These are phyloP conservation scores for Acrocephalus arundinaceus DNA, from an alignment of 2,113 vertebrate species.

Conservation along the genomic window DNA sequence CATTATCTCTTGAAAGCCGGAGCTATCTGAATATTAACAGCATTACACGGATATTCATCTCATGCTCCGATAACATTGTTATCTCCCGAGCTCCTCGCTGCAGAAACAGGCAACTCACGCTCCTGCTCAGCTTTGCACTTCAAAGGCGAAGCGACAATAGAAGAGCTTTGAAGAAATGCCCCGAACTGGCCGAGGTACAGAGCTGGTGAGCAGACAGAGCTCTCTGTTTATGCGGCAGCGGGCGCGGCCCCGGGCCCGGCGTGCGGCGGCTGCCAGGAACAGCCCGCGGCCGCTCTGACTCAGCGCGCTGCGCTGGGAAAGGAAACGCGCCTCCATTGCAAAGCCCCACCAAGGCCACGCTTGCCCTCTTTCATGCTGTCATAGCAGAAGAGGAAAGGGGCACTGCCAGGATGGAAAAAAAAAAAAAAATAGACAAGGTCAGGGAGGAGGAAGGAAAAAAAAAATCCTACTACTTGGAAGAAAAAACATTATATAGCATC, in stretches of 20 bases:
- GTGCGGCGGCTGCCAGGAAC: conserved; percentile 3
- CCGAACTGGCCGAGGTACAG: not conserved
- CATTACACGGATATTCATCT: not conserved
- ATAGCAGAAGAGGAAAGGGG: conserved; percentile 43
- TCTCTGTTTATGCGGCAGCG: conserved; percentile 41
- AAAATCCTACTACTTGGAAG: not conserved
- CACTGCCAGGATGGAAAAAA: not conserved
- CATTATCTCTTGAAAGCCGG: not conserved
- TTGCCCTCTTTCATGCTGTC: not conserved
- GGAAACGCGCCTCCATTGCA: conserved; percentile 61
- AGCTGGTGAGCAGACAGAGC: not conserved
- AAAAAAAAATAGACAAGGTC: not conserved
- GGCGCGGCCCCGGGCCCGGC: conserved; percentile 42
- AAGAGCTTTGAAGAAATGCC: not conserved
- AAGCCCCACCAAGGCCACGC: conserved; percentile 19
- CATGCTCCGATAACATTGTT: not conserved
- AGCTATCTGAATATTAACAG: conserved; percentile 4
- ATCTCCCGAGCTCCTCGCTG: not conserved
- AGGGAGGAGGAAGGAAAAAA: not conserved
- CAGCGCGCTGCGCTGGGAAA: conserved; percentile 71
- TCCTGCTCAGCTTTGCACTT: not conserved
- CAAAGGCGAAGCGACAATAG: not conserved
- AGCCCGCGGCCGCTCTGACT: conserved; percentile 42
- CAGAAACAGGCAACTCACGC: not conserved
- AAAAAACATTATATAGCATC: not conserved